phyloP scores from a whole-genome alignment of 2,888 invertebrate species.

The Conistra vaccinii region DNA sequence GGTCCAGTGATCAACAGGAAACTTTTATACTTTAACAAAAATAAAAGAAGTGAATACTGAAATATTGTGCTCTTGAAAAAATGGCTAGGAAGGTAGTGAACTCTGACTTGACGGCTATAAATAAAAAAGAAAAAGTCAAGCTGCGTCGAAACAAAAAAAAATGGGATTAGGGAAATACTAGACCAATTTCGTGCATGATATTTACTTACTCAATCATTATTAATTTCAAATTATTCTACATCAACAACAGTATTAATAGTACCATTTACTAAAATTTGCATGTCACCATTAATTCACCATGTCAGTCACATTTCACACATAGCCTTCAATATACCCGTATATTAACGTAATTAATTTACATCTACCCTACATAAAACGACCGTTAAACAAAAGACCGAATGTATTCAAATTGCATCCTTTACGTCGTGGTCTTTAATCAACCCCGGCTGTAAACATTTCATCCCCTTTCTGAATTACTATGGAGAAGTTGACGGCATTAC shows the following conservation, averaged over 20 bases:
- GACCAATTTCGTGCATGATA: background rate
- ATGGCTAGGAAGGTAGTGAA: no score
- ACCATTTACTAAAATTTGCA: background rate
- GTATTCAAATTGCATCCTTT: conserved; percentile 61
- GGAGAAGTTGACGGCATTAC: conserved; percentile 21
- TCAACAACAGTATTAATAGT: background rate
- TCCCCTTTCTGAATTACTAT: conserved; percentile 47
- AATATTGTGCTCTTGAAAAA: background rate
- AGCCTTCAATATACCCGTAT: conserved; percentile 15
- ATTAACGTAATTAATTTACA: conserved; percentile 38
- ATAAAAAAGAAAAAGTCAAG: background rate
- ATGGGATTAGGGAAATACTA: background rate
- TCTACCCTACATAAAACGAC: conserved; percentile 44
- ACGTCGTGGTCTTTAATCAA: conserved; percentile 52
- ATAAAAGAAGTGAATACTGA: conserved; percentile 13
- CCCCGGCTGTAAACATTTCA: conserved; percentile 53
- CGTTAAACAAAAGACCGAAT: conserved; percentile 52
- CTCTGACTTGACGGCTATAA: no score
- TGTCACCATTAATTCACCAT: conserved; percentile 4
- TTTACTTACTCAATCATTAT: background rate
- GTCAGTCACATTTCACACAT: conserved; percentile 11
- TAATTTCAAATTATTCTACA: background rate
- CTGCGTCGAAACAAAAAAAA: background rate
- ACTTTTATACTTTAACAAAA: conserved; percentile 30
- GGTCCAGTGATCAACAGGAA: conserved; percentile 27